Conservation (phyloP, 2,113 vertebrate species). For the Syrmaticus mikado region DNA sequence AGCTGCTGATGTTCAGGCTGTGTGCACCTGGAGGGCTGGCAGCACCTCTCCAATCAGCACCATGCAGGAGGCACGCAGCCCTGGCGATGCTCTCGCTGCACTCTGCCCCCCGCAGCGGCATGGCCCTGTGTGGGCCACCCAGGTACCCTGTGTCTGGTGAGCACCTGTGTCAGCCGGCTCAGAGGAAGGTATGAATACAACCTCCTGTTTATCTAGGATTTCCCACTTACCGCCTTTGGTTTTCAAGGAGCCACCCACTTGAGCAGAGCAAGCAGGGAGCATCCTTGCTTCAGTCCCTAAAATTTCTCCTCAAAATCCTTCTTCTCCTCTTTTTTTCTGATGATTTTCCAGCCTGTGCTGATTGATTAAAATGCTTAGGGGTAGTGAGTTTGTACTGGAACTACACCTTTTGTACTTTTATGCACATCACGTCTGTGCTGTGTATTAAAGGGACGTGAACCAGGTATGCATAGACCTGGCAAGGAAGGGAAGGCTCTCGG, state of each 20-base stretch:
- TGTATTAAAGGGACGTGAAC: neutral
- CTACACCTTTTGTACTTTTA: neutral
- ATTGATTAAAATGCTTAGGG: neutral
- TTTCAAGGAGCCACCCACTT: neutral
- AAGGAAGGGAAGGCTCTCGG: neutral
- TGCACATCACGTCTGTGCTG: neutral
- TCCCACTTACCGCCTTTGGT: neutral
- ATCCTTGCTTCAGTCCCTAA: neutral
- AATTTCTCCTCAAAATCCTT: neutral
- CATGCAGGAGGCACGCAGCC: neutral
- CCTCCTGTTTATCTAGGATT: slow-evolving; percentile 38
- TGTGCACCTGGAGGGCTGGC: neutral
- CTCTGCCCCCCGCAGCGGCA: neutral
- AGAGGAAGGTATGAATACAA: slow-evolving; percentile 41
- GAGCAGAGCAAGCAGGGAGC: neutral
- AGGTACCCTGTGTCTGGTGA: slow-evolving; percentile 45
- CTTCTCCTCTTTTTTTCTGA: neutral
- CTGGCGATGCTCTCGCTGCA: rapidly evolving
- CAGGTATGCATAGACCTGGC: neutral
- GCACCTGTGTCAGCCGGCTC: slow-evolving; percentile 49
- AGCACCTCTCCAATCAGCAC: neutral
- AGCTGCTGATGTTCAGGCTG: neutral
- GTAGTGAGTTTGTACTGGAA: too few relatives aligned
- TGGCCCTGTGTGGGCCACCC: neutral
- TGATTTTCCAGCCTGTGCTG: neutral